These are phyloP conservation scores for Herpailurus yagouaroundi DNA, from an alignment of 2,113 vertebrate species.

Conservation along the genomic window DNA sequence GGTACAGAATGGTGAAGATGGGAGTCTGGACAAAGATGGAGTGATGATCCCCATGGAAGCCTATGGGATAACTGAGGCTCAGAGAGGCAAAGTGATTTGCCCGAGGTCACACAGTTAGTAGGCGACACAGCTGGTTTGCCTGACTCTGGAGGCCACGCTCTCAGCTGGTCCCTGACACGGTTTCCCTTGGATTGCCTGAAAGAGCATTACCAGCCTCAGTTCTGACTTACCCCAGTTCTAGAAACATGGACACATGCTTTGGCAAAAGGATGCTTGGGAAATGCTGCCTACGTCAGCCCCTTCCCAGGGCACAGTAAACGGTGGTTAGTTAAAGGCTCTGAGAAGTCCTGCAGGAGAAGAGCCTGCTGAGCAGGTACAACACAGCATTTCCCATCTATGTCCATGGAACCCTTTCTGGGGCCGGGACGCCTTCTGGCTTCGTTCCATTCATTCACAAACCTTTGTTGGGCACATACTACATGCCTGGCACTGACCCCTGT, in stretches of 20 bases:
- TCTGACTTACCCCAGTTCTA: not conserved
- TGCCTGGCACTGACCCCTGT: not conserved
- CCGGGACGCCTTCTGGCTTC: not conserved
- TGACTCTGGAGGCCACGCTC: rapidly evolving
- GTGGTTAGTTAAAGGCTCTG: not conserved
- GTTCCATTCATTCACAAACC: not conserved
- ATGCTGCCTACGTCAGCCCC: too few species aligned
- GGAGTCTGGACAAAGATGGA: not conserved
- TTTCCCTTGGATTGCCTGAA: not conserved
- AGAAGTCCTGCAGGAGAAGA: not conserved
- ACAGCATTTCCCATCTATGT: too few species aligned
- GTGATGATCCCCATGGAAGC: too few species aligned
- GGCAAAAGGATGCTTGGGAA: not conserved
- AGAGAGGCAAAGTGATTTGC: not conserved
- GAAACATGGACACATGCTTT: too few species aligned
- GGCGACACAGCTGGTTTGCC: too few species aligned
- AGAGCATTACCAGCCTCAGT: not conserved
- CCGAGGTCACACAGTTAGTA: not conserved
- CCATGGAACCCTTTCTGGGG: not conserved
- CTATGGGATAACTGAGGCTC: not conserved
- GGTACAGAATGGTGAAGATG: not conserved
- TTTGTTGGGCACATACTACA: not conserved
- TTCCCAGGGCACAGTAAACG: not conserved
- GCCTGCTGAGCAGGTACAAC: not conserved
- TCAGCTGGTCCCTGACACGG: rapidly evolving